Conservation (phyloP, 2,113 vertebrate genomes). For the Caranx melampygus region DNA sequence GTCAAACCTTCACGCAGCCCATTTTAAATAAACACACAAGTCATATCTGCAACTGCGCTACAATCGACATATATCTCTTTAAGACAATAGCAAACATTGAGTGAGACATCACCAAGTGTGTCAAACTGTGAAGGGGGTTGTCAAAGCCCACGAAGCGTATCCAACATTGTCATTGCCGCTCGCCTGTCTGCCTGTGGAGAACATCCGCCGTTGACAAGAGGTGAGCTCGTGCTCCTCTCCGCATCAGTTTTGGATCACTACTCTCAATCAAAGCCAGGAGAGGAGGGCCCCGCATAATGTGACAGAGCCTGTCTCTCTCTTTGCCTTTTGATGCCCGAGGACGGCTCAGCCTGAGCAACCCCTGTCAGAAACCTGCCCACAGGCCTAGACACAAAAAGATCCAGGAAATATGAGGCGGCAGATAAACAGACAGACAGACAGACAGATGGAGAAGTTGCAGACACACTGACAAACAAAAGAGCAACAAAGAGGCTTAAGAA, state of each 20-base stretch:
- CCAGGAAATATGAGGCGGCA: conserved; percentile 61
- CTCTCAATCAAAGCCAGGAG: conserved; percentile 83
- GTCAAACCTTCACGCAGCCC: not conserved
- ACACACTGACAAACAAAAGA: conserved; percentile 58
- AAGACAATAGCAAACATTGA: conserved; percentile 72
- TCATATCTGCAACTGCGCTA: not conserved
- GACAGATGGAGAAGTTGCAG: conserved; percentile 53
- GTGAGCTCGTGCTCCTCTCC: conserved; percentile 76
- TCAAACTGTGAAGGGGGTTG: conserved; percentile 74
- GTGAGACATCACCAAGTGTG: conserved; percentile 77
- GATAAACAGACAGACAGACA: conserved; percentile 56
- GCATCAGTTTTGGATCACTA: conserved; percentile 88
- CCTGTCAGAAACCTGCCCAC: conserved; percentile 75
- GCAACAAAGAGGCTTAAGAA: conserved; percentile 25
- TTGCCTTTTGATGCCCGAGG: conserved; percentile 74
- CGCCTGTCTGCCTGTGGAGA: conserved; percentile 76
- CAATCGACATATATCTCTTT: conserved; percentile 40
- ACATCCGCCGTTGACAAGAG: conserved; percentile 76
- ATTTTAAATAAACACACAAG: conserved; percentile 8
- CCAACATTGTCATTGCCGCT: conserved; percentile 82
- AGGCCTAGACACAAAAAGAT: conserved; percentile 73
- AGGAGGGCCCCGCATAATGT: conserved; percentile 80
- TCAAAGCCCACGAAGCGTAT: conserved; percentile 80
- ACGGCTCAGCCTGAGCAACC: conserved; percentile 68
- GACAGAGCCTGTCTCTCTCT: conserved; percentile 81